Conservation (phyloP, 2,888 invertebrate genomes). For the Caenorhabditis sp. region DNA sequence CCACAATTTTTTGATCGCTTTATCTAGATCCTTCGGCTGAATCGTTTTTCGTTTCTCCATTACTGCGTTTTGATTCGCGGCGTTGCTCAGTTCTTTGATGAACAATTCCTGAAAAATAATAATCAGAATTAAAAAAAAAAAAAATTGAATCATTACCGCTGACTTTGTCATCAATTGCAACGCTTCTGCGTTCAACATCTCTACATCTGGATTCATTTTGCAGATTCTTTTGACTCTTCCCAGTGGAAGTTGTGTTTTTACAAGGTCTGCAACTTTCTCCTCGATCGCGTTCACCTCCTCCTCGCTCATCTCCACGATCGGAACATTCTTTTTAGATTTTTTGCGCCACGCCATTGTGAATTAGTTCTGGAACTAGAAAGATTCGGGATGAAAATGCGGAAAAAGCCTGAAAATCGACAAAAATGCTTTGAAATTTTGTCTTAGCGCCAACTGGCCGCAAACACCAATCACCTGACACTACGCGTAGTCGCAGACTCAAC, state of each 20-base stretch:
- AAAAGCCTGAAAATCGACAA: not conserved
- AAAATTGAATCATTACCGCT: slow-evolving; percentile 60
- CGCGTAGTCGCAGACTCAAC: slow-evolving; percentile 19
- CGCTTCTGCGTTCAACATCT: slow-evolving; percentile 72
- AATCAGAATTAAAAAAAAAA: not conserved
- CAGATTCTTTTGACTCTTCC: slow-evolving; percentile 68
- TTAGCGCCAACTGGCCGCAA: slow-evolving; percentile 40
- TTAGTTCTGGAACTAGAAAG: slow-evolving; percentile 14
- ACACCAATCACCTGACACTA: slow-evolving; percentile 8
- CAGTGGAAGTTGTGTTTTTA: slow-evolving; percentile 68
- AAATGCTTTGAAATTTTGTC: not conserved
- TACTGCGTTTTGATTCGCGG: slow-evolving; percentile 73
- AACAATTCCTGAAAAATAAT: slow-evolving; percentile 73
- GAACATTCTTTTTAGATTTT: slow-evolving; percentile 40
- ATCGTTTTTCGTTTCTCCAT: slow-evolving; percentile 76
- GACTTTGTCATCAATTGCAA: slow-evolving; percentile 75
- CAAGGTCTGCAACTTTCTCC: slow-evolving; percentile 49
- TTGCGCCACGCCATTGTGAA: slow-evolving; percentile 55
- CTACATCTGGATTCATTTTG: slow-evolving; percentile 72
- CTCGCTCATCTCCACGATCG: slow-evolving; percentile 47
- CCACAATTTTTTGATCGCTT: slow-evolving; percentile 71
- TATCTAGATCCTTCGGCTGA: slow-evolving; percentile 77
- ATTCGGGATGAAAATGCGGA: not conserved
- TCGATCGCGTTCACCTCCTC: slow-evolving; percentile 53
- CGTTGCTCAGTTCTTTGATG: slow-evolving; percentile 72